Evolutionary conservation across 1,140 invertebrate species (phyloP), one percentile per base, ranked within the genome.

Genomic region (Ditylenchus dipsaci): DNA sequence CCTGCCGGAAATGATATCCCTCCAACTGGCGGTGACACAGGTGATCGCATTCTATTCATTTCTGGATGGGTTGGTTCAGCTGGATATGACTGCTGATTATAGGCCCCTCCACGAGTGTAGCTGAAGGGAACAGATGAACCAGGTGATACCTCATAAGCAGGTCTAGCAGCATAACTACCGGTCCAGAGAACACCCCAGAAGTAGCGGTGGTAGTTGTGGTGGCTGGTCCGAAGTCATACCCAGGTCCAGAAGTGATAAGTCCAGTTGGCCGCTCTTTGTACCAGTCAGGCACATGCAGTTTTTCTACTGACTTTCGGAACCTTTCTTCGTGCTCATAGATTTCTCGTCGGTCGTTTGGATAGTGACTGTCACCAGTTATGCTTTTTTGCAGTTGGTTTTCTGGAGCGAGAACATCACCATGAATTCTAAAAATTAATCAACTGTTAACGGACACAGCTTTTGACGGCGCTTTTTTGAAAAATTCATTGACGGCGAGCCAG

Each of bases 371-470:
- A 5, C 23, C 49, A 19, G 23, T 26, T 5, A 58, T 49, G 8
- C 59, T 67, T 63, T 79, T 79, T 53, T 82, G 78, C 21, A 79
- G 67, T 30, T 80, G 68, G 42, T 82, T 82, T 66, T 82, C 80
- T 15, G 80, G 80, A 23, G 71, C 61, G 23, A 66, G 72, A 15
- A 75, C 57, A 47, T 82, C 79, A 58, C 81, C 78, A 17, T 78
- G 77, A 17, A 69, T 67, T 58, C 78, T 79, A 33, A 61, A 79
- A 68, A 42, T 30, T 26, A 8, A 42, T 62, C n/a, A n/a, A n/a
- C n/a, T n/a, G n/a, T n/a, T n/a, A n/a, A n/a, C n/a, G n/a, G n/a
- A n/a, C n/a, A n/a, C n/a, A n/a, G n/a, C n/a, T n/a, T n/a, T n/a
- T n/a, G n/a, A n/a, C n/a, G n/a, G n/a, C n/a, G n/a, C n/a, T n/a